Evolutionary conservation across 1,140 invertebrate genomes (phyloP).

Genomic region (Drepana arcuata): DNA sequence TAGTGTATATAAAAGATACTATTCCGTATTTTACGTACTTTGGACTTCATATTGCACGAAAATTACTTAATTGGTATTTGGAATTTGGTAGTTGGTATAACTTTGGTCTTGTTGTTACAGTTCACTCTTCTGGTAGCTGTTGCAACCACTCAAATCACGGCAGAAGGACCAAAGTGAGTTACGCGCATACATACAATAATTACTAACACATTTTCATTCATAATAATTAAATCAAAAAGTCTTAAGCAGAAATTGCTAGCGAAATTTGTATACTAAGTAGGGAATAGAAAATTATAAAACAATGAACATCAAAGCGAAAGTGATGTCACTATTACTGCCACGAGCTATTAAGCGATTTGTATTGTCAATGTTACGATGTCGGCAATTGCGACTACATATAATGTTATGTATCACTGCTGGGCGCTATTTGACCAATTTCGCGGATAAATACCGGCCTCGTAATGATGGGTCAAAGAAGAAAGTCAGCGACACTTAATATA

Average conservation of each 20-base stretch:
- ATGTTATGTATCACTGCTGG: slow-evolving; percentile 28
- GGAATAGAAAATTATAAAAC: too few relatives aligned
- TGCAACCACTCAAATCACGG: slow-evolving; percentile 38
- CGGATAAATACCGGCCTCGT: slow-evolving; percentile 17
- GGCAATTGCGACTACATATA: slow-evolving; percentile 30
- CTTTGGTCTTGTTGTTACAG: slow-evolving; percentile 43
- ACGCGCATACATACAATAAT: background rate
- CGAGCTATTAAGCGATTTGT: slow-evolving; percentile 25
- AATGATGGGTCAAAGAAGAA: slow-evolving; percentile 36
- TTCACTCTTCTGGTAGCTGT: slow-evolving; percentile 61
- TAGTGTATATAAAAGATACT: too few relatives aligned
- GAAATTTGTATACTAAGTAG: too few relatives aligned
- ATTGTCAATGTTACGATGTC: slow-evolving; percentile 28
- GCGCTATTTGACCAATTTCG: slow-evolving; percentile 30
- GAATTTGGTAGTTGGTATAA: too few relatives aligned
- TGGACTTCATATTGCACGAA: too few relatives aligned
- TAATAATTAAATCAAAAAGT: too few relatives aligned
- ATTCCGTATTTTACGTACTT: too few relatives aligned
- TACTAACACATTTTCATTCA: too few relatives aligned
- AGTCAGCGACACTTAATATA: slow-evolving; percentile 10
- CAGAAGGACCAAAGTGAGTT: slow-evolving; percentile 61
- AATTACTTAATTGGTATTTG: too few relatives aligned
- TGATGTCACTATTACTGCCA: slow-evolving; percentile 5
- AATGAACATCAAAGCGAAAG: too few relatives aligned
- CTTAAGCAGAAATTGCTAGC: too few relatives aligned